Evolutionary conservation across 2,113 vertebrate species (phyloP).

Genomic region (Paradisaea rubra): DNA sequence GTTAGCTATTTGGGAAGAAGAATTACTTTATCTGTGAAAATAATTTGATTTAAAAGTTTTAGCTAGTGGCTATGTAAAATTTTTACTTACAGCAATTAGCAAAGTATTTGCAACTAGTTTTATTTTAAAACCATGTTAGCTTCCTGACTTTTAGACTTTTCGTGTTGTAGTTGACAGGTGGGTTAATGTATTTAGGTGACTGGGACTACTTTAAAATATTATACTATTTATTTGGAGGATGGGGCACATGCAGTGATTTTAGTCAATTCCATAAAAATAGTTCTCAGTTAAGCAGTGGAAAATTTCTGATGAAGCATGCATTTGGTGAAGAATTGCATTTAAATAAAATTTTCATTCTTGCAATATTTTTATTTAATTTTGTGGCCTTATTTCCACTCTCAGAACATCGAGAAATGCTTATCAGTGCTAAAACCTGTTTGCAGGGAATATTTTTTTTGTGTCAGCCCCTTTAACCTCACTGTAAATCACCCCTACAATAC

Average conservation of each 20-base stretch:
- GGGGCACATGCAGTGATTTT: background rate
- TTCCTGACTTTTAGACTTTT: background rate
- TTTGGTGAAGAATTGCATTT: background rate
- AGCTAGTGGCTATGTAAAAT: background rate
- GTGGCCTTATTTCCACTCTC: background rate
- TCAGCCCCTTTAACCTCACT: background rate
- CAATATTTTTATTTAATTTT: background rate
- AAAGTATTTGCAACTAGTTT: background rate
- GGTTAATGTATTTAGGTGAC: background rate
- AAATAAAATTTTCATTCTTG: background rate
- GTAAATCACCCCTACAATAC: accelerated
- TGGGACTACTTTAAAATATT: background rate
- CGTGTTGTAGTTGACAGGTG: background rate
- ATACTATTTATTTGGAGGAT: background rate
- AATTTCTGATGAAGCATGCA: background rate
- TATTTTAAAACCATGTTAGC: background rate
- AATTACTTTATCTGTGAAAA: background rate
- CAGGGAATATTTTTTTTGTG: background rate
- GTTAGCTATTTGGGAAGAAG: background rate
- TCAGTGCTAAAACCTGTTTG: background rate
- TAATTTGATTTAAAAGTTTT: background rate
- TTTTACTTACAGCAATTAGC: background rate
- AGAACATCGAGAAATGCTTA: background rate
- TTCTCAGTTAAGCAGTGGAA: background rate
- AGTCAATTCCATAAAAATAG: background rate